Conservation (phyloP, 2,113 vertebrate genomes). For the Elaphurus davidianus region DNA sequence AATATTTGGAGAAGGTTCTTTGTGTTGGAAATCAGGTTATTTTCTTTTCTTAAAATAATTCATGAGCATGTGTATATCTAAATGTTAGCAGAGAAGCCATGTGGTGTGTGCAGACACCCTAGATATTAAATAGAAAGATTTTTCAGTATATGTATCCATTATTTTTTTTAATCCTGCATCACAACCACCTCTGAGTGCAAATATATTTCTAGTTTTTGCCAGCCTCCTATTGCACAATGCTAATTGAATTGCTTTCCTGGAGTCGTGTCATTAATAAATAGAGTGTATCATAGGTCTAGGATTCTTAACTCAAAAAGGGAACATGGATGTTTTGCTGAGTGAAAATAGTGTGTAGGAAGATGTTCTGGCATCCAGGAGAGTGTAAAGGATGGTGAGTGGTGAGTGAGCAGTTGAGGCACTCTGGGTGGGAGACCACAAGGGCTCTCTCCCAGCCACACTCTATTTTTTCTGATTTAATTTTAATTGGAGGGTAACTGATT, state of each 20-base stretch:
- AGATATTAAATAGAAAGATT: constrained; percentile 7
- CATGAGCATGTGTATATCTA: constrained; percentile 5
- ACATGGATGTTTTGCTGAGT: not conserved
- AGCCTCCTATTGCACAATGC: constrained; percentile 33
- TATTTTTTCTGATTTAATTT: not conserved
- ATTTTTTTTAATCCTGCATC: constrained; percentile 19
- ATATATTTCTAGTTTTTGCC: constrained; percentile 40
- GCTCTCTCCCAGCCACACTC: not conserved
- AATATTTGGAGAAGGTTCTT: constrained; percentile 29
- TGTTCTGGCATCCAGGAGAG: not conserved
- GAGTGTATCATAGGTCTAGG: not conserved
- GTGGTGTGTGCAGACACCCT: not conserved
- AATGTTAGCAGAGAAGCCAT: constrained; percentile 4
- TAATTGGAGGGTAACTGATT: not conserved
- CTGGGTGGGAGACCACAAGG: rapidly evolving
- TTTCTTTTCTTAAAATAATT: constrained; percentile 50
- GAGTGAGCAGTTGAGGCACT: not conserved
- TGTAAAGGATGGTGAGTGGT: not conserved
- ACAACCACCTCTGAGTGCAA: not conserved
- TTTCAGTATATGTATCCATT: not conserved
- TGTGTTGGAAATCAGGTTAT: not conserved
- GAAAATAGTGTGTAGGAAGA: not conserved
- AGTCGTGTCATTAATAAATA: constrained; percentile 12
- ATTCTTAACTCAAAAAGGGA: constrained; percentile 41
- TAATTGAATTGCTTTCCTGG: constrained; percentile 54